Base-by-base conservation (phyloP, 2,113 vertebrate species). In the Oryzias woworae region DNA sequence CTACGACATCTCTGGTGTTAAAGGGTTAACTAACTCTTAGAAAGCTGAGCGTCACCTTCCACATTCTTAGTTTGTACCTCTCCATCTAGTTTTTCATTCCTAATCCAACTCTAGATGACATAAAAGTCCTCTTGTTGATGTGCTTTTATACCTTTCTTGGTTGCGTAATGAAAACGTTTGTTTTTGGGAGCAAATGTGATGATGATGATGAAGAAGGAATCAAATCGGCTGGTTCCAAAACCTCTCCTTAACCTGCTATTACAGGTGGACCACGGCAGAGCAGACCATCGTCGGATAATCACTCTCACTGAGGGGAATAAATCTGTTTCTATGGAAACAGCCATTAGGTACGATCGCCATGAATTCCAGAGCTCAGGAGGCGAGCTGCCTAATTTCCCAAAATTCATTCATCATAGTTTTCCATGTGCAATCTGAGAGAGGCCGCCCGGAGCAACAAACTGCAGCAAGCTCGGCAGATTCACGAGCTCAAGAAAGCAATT, bases 301-400 rank as follows among this genome's bases (percentile, higher is more conserved):
- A 81, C 78, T 76, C 78, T 26, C 71, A 47, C 59, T 51, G 59
- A 69, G 36, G 51, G 73, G 63, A 67, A 70, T 78, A 65, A 36
- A 58, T 66, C 72, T 68, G 85, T 87, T 87, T 67, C 83, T 58
- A 82, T 85, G 81, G 81, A 77, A 84, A 85, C 83, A 78, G 53
- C 72, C 68, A 75, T 86, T 71, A 76, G 71, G 52, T 69, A 62
- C n/a, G 7, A 2, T 18, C 58, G 57, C 73, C 69, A 26, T 47
- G 63, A 64, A 74, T 58, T 64, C 48, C 44, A 52, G 53, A 2
- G 1, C 64, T 47, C n/a, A 68, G 28, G 56, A 64, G 62, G 71
- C 64, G 63, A 62, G 58, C 59, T 62, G 63, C 7, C 58, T 80
- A 67, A 82, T 82, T 81, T 75, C 17, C 49, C 66, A 24, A 75